Percentiles rank a stretch among this genome's conserved stretches.
phyloP scores from a whole-genome alignment of 2,113 vertebrate species.

The Gymnocephalus cernua region DNA sequence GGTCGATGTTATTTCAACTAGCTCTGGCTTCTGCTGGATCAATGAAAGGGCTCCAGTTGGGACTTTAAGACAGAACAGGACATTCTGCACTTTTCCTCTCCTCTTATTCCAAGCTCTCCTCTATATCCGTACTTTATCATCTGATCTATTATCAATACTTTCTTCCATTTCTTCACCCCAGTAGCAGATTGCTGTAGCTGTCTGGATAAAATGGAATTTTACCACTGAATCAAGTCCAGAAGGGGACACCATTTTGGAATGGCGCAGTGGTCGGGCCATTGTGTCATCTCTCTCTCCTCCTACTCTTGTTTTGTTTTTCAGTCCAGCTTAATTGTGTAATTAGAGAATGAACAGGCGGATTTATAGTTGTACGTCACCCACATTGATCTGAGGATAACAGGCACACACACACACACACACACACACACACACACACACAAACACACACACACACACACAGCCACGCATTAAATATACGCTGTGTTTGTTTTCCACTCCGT shows the following conservation, averaged over 20 bases:
- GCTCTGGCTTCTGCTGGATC: conserved; percentile 41
- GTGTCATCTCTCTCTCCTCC: conserved; percentile 21
- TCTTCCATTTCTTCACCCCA: conserved; percentile 40
- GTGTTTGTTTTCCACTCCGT: conserved; percentile 43
- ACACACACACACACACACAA: conserved; percentile 18
- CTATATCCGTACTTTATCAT: conserved; percentile 26
- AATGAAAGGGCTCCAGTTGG: conserved; percentile 44
- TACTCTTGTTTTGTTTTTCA: conserved; percentile 9
- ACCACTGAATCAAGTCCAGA: conserved; percentile 32
- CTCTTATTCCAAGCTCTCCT: conserved; percentile 24
- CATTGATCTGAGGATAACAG: conserved; percentile 17
- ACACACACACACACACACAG: background rate
- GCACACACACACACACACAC: conserved; percentile 18
- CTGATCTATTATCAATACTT: conserved; percentile 62
- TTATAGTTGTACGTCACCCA: conserved; percentile 3
- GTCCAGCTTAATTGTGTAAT: conserved; percentile 22
- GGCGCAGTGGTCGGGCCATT: conserved; percentile 33
- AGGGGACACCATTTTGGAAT: conserved; percentile 45
- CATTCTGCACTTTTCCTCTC: conserved; percentile 56
- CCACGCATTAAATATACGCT: background rate
- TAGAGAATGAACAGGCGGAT: conserved; percentile 40
- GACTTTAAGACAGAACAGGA: conserved; percentile 51
- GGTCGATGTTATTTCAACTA: conserved; percentile 60
- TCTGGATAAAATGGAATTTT: conserved; percentile 58
- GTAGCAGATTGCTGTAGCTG: conserved; percentile 30